Evolutionary conservation across 1,140 invertebrate species (phyloP), one percentile per base, ranked within the genome.

Genomic region (Metopolophium dirhodum): DNA sequence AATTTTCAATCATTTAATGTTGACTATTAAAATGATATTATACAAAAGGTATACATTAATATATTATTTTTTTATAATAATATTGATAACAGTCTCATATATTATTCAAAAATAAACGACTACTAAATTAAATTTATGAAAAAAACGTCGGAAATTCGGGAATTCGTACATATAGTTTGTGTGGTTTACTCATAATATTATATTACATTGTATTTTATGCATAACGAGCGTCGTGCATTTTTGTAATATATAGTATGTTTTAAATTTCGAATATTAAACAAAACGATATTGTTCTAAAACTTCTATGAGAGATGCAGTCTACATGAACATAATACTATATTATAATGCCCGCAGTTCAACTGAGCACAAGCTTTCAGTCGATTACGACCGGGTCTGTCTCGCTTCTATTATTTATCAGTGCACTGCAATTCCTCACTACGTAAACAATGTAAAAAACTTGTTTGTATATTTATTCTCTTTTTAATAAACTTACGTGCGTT

Each of bases 231-330:
- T 77, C 6, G 30, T 77, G 61, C 3, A n/a, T n/a, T 77, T n/a
- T 77, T n/a, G 30, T 77, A n/a, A n/a, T n/a, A n/a, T 37, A 1
- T 68, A 18, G 61, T n/a, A n/a, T 77, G 61, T 77, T 77, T 77
- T n/a, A n/a, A 77, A 77, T 77, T n/a, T 77, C n/a, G n/a, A 77
- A 77, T 35, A n/a, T 77, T 77, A 77, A 77, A 77, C 61, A n/a
- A 35, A 77, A 77, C 61, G n/a, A 77, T 77, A 77, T 77, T 77
- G 30, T 77, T 77, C 14, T n/a, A 77, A n/a, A 77, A 77, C 61
- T 77, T 77, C 61, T 77, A 77, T 77, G 30, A 77, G 30, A 77
- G 14, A 77, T 30, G n/a, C 14, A 35, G 61, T 4, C 61, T 77
- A n/a, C 14, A 77, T n/a, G 30, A n/a, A n/a, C 18, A 77, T 77